A percentile compares a stretch with the other conserved stretches of the same genome.
phyloP scores from a whole-genome alignment of 2,888 invertebrate genomes.

The Euclidia mi region DNA sequence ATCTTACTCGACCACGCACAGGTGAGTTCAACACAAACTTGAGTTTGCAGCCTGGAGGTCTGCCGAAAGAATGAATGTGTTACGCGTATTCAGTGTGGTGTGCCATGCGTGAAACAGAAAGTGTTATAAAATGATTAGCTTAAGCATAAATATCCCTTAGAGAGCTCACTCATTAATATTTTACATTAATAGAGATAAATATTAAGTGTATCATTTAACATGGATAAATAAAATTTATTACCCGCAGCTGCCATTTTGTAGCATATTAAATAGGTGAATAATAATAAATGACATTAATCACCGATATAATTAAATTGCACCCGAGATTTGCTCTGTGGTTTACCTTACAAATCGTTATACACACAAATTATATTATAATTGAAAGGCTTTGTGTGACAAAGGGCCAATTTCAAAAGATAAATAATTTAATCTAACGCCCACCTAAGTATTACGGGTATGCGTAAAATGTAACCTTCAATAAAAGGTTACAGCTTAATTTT shows the following conservation, averaged over 20 bases:
- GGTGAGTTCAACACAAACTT: no score
- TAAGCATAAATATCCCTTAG: no score
- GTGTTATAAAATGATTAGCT: no score
- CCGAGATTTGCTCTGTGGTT: slow-evolving; percentile 18
- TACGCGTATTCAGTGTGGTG: no score
- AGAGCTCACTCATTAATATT: no score
- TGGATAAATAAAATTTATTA: no score
- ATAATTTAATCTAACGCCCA: slow-evolving; percentile 46
- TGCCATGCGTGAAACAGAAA: no score
- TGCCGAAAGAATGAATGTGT: no score
- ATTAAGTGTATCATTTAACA: no score
- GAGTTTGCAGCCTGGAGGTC: no score
- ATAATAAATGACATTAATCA: slow-evolving; percentile 6
- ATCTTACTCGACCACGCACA: no score
- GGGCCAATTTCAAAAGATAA: slow-evolving; percentile 45
- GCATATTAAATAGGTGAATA: slow-evolving; percentile 7
- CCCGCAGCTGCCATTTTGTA: neutral
- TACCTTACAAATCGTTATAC: slow-evolving; percentile 41
- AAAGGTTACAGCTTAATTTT: slow-evolving; percentile 77
- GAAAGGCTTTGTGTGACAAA: slow-evolving; percentile 44
- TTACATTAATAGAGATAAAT: no score
- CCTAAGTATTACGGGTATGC: slow-evolving; percentile 53
- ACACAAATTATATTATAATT: slow-evolving; percentile 40
- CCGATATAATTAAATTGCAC: slow-evolving; percentile 16
- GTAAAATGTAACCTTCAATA: slow-evolving; percentile 74